Evolutionary conservation across 2,888 invertebrate species (phyloP).

Genomic region (Euproctis similis): DNA sequence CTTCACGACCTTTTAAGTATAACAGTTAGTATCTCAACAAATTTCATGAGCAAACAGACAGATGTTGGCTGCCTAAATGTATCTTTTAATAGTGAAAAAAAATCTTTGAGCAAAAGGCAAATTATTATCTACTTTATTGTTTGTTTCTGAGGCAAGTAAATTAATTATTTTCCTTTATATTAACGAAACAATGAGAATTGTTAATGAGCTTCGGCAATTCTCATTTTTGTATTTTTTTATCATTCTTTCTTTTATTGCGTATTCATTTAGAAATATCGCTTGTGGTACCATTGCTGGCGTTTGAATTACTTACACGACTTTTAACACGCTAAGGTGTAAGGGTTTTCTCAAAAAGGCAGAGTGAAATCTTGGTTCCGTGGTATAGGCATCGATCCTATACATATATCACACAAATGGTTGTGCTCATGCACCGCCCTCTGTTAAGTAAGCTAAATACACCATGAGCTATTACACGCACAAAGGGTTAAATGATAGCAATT

Average conservation of each 20-base stretch:
- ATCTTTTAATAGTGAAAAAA: conserved; percentile 21
- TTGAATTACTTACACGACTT: too few species aligned
- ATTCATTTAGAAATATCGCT: conserved; percentile 38
- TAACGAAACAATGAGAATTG: conserved; percentile 56
- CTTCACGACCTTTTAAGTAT: background rate
- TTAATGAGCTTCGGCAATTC: conserved; percentile 49
- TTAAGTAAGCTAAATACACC: too few species aligned
- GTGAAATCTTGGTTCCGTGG: too few species aligned
- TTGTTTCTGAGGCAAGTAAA: conserved; percentile 43
- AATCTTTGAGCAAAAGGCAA: conserved; percentile 20
- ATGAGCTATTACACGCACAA: too few species aligned
- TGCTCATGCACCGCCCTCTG: too few species aligned
- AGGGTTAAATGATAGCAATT: too few species aligned
- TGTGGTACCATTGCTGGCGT: conserved; percentile 9
- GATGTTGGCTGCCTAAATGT: conserved; percentile 16
- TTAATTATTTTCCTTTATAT: conserved; percentile 57
- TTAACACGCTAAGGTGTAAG: too few species aligned
- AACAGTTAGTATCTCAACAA: background rate
- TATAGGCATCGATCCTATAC: too few species aligned
- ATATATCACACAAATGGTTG: too few species aligned
- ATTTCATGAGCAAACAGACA: too few species aligned
- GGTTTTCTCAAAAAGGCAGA: too few species aligned
- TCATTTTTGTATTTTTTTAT: conserved; percentile 37
- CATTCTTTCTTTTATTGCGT: conserved; percentile 34
- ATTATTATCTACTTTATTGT: conserved; percentile 26